Evolutionary conservation across 2,797 vertebrate genomes (phyloP).

Genomic region (Perodicticus potto): DNA sequence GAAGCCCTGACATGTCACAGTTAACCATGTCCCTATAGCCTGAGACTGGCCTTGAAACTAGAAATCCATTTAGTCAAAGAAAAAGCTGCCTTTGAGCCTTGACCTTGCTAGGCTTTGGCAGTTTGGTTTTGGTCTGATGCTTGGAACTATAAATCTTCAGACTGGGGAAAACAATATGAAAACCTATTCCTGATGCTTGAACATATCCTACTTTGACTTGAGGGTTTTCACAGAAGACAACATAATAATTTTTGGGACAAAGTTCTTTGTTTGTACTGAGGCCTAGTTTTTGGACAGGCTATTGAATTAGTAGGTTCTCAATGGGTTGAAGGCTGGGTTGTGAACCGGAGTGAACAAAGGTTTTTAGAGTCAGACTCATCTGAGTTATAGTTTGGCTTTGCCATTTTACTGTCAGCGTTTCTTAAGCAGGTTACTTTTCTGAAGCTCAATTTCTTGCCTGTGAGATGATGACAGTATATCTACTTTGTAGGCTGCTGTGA

Average conservation of each 20-base stretch:
- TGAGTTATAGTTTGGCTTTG: not conserved
- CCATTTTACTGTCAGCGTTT: not conserved
- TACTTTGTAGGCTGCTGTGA: not conserved
- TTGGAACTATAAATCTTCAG: not conserved
- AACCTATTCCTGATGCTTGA: not conserved
- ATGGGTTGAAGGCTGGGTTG: not conserved
- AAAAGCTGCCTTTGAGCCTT: slow-evolving; percentile 19
- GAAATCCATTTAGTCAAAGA: not conserved
- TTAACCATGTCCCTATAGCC: not conserved
- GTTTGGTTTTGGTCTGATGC: slow-evolving; percentile 19
- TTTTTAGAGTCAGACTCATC: not conserved
- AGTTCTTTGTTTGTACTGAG: not conserved
- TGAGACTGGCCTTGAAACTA: slow-evolving; percentile 19
- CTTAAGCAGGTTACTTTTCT: not conserved
- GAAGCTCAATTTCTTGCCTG: not conserved
- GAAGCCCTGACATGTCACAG: not conserved
- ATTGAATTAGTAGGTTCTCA: not conserved
- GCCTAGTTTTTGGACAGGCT: not conserved
- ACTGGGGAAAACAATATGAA: not conserved
- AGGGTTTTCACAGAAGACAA: not conserved
- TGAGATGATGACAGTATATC: not conserved
- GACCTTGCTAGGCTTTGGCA: not conserved
- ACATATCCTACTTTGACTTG: not conserved
- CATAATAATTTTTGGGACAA: not conserved
- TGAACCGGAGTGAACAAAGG: not conserved